phyloP scores from a whole-genome alignment of 2,797 vertebrate species.

The Odontamblyopus rebecca region DNA sequence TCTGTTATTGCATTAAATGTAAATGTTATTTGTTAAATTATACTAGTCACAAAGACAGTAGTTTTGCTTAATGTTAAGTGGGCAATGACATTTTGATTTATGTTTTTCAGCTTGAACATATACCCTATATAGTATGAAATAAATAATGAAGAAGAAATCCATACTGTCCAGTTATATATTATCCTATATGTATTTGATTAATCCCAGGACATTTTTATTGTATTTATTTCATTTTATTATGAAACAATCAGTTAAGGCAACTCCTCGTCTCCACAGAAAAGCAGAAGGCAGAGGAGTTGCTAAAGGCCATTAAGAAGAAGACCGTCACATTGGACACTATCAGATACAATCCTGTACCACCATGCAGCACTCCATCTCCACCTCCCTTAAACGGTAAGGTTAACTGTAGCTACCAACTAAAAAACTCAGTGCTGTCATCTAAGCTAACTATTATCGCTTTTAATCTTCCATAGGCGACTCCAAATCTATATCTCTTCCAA shows the following conservation, averaged over 20 bases:
- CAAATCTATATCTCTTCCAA: conserved; percentile 45
- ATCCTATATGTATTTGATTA: no score
- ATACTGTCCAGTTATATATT: no score
- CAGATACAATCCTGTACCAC: conserved; percentile 75
- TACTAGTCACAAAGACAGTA: no score
- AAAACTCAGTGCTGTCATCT: neutral
- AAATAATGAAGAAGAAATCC: no score
- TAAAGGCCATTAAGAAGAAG: conserved; percentile 88
- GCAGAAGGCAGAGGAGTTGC: conserved; percentile 79
- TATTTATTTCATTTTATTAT: no score
- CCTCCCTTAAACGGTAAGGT: conserved; percentile 73
- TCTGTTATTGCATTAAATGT: no score
- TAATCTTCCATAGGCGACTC: conserved; percentile 51
- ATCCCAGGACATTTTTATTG: no score
- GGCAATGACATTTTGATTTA: no score
- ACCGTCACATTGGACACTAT: conserved; percentile 77
- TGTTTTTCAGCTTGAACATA: no score
- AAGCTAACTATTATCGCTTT: conserved; percentile 17
- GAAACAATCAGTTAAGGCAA: conserved; percentile 2
- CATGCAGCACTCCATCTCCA: conserved; percentile 72
- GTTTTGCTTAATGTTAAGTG: no score
- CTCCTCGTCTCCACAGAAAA: conserved; percentile 60
- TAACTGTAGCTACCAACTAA: neutral
- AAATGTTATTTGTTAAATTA: no score
- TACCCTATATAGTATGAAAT: no score